Conservation (phyloP, 2,888 invertebrate genomes). For the Apotomis capreana region DNA sequence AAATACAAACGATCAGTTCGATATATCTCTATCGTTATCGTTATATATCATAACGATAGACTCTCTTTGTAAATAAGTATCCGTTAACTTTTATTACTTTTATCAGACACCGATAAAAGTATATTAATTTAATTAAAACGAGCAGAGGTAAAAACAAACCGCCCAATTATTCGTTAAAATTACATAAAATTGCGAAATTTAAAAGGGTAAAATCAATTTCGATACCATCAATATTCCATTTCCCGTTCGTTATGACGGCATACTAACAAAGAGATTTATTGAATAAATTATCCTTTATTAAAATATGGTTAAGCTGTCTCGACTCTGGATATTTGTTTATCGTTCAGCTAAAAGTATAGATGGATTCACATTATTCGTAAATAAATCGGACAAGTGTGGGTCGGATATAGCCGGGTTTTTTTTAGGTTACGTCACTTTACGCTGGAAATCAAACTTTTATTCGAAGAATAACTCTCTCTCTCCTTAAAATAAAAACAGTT, state of each 20-base stretch:
- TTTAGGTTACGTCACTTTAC: no score
- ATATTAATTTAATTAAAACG: not conserved
- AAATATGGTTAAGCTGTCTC: constrained; percentile 62
- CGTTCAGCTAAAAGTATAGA: constrained; percentile 3
- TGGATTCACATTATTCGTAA: not conserved
- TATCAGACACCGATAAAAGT: not conserved
- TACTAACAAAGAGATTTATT: constrained; percentile 75
- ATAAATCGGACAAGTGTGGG: no score
- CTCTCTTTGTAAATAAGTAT: no score
- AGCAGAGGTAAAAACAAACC: not conserved
- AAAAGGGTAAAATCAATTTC: constrained; percentile 35
- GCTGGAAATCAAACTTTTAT: no score
- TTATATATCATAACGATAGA: no score
- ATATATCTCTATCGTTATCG: no score
- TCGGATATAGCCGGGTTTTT: no score
- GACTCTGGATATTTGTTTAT: constrained; percentile 1
- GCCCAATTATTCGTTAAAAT: constrained; percentile 5
- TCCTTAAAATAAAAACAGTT: no score
- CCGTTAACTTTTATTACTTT: no score
- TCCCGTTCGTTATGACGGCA: constrained; percentile 55
- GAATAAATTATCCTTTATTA: constrained; percentile 78
- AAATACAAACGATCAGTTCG: no score
- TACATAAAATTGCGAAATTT: constrained; percentile 22
- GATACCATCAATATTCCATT: constrained; percentile 39
- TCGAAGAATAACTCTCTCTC: no score